phyloP scores from a whole-genome alignment of 1,140 invertebrate genomes.

The Drosophila tsacasi region DNA sequence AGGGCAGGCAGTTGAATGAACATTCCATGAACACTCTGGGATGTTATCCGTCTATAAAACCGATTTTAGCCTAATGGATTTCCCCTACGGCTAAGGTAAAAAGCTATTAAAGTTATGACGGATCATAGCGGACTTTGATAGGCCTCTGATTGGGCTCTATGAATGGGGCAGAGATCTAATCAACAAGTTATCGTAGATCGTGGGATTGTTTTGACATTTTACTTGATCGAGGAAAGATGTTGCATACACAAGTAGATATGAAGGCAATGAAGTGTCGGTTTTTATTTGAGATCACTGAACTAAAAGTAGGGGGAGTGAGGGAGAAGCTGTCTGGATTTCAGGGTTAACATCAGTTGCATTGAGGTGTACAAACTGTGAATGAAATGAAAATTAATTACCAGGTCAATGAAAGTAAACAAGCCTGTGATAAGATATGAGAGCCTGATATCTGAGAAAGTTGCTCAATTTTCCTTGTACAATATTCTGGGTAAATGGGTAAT shows the following conservation, averaged over 20 bases:
- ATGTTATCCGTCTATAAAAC: constrained; percentile 8
- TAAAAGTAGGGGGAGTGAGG: constrained; percentile 4
- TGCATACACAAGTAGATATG: constrained; percentile 59
- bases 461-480: neutral
- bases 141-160: constrained; percentile 29
- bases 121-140: constrained; percentile 37
- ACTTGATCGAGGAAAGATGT: constrained; percentile 26
- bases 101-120: constrained; percentile 63
- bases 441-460: constrained; percentile 1
- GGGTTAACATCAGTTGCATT: constrained; percentile 36
- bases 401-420: constrained; percentile 6
- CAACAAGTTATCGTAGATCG: constrained; percentile 18
- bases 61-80: constrained; percentile 38
- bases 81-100: constrained; percentile 38
- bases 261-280: constrained; percentile 8
- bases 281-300: constrained; percentile 48
- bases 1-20: constrained; percentile 60
- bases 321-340: constrained; percentile 11
- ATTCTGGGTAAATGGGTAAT: neutral
- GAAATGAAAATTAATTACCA: constrained; percentile 30
- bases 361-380: constrained; percentile 13
- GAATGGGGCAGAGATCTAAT: constrained; percentile 30
- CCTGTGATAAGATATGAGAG: constrained; percentile 13
- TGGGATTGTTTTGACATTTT: constrained; percentile 55
- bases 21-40: constrained; percentile 24